phyloP scores from a whole-genome alignment of 2,888 invertebrate genomes.

The Congeria kusceri region DNA sequence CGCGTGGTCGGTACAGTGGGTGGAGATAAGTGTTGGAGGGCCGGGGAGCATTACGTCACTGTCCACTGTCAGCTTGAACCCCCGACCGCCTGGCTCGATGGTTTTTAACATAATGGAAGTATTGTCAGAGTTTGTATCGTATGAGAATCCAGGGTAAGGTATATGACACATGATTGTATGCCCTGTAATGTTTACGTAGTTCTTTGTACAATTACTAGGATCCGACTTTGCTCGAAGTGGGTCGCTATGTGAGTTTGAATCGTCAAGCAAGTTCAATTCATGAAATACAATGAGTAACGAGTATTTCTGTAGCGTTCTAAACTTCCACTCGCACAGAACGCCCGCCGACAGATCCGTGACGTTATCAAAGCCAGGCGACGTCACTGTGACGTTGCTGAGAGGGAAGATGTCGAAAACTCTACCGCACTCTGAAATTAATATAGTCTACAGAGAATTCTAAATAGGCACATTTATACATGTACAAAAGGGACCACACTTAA shows the following conservation, averaged over 20 bases:
- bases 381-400: constrained; percentile 17
- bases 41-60: constrained; percentile 35
- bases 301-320: constrained; percentile 14
- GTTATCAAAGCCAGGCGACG: constrained; percentile 26
- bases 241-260: no score
- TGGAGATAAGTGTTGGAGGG: constrained; percentile 29
- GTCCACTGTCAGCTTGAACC: constrained; percentile 31
- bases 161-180: constrained; percentile 6
- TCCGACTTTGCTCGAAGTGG: no score
- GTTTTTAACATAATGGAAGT: constrained; percentile 33
- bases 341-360: constrained; percentile 17
- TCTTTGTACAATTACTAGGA: neutral
- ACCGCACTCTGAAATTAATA: constrained; percentile 29
- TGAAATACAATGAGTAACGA: constrained; percentile 4
- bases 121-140: neutral
- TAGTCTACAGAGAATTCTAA: no score
- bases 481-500: no score
- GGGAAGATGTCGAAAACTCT: constrained; percentile 15
- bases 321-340: constrained; percentile 41
- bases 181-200: constrained; percentile 19
- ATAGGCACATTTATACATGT: no score
- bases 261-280: neutral
- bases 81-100: constrained; percentile 18
- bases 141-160: neutral
- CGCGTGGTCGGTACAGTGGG: constrained; percentile 26